Evolutionary conservation across 1,140 invertebrate genomes (phyloP), one percentile per base, ranked within the genome.

Genomic region (Globodera rostochiensis): DNA sequence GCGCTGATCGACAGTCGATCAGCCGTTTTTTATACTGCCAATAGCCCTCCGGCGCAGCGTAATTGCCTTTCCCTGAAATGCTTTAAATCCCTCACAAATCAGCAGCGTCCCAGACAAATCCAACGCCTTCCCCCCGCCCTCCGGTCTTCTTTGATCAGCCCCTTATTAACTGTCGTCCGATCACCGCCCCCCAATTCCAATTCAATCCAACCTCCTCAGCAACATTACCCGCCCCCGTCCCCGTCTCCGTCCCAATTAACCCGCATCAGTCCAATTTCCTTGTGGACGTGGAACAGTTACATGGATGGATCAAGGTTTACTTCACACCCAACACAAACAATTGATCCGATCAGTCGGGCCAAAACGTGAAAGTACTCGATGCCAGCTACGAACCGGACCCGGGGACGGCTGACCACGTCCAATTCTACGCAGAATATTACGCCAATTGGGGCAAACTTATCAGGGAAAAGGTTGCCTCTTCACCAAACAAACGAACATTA

Each of bases 381-480:
- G 83, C 83, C 36, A 84, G 82, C 49, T 82, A 82, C 69, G 79
- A 75, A 6, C 75, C 83, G 47, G 73, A 85, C 73, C 82, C 50
- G n/a, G 21, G 73, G n/a, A 60, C 66, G 25, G 13, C 50, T 15
- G 84, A 84, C 70, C 82, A 80, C 53, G 69, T 60, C 19, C 49
- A 66, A 64, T 84, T 84, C 74, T 49, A 83, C 45, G 66, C 73
- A 45, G 53, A 86, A 13, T 84, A 85, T 69, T 84, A 84, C 66
- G 83, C 67, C 60, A 78, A 84, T 46, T 85, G 77, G 80, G 83
- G 86, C 70, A 73, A 77, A 57, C 70, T 83, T 6, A 73, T 83
- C 6, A 1, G 21, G 9, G 82, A 83, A 11, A 84, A 84, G 76
- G 83, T 74, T 9, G 50, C 36, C 36, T 36, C 36, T 36, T 36